Conservation (phyloP, 1,140 invertebrate genomes). For the Hyles euphorbiae region DNA sequence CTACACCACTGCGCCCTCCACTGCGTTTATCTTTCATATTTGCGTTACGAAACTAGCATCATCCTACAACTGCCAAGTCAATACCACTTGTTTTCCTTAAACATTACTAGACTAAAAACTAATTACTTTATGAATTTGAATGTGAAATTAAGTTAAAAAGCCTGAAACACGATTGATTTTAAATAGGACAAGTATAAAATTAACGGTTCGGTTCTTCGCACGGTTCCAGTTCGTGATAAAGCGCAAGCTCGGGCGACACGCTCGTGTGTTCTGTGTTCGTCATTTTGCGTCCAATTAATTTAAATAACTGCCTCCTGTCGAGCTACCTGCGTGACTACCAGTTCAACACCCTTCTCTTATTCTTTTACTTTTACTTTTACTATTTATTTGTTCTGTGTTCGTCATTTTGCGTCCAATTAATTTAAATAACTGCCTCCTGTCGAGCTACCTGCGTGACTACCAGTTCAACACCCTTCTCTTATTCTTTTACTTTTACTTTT, state of each 20-base stretch:
- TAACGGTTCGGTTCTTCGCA: no score
- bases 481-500: background rate
- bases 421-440: constrained; percentile 60
- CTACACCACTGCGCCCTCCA: no score
- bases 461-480: background rate
- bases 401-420: constrained; percentile 64
- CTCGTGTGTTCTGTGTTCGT: constrained; percentile 38
- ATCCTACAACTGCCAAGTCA: no score
- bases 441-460: constrained; percentile 41
- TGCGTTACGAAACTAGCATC: no score
- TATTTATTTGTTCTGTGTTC: constrained; percentile 23
- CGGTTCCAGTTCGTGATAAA: background rate
- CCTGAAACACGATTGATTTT: no score
- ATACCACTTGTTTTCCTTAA: no score
- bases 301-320: constrained; percentile 58
- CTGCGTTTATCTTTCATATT: no score
- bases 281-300: constrained; percentile 66
- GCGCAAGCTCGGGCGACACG: constrained; percentile 32
- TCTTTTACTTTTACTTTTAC: no score
- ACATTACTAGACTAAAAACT: no score
- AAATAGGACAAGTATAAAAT: no score
- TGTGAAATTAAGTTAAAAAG: no score
- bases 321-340: constrained; percentile 38
- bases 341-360: constrained; percentile 1
- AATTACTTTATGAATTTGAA: no score